Conservation (phyloP, 2,797 vertebrate species). For the Microchirus variegatus region DNA sequence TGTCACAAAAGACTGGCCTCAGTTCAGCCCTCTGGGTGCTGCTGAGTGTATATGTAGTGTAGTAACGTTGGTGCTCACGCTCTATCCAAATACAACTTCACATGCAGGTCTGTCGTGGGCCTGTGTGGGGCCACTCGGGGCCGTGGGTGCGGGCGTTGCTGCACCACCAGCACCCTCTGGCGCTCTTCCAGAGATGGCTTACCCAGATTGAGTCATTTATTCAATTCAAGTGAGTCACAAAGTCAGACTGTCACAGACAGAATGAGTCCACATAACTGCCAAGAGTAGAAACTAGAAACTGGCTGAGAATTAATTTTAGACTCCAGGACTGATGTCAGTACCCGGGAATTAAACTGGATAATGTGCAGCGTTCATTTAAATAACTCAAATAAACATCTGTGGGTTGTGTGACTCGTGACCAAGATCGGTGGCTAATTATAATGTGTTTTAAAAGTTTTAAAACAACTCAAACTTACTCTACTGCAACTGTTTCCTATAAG, state of each 20-base stretch:
- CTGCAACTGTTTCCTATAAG: no score
- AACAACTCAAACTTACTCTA: no score
- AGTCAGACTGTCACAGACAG: conserved; percentile 14
- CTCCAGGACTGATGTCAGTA: not conserved
- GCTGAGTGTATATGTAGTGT: conserved; percentile 27
- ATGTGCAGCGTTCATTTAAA: no score
- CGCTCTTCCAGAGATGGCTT: conserved; percentile 32
- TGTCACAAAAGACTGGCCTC: conserved; percentile 35
- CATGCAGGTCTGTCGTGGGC: conserved; percentile 27
- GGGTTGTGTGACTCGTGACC: not conserved
- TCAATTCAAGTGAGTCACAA: conserved; percentile 16
- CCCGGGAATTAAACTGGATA: no score
- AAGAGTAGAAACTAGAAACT: not conserved
- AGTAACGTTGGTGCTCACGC: conserved; percentile 25
- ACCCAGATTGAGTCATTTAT: conserved; percentile 28
- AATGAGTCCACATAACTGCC: not conserved
- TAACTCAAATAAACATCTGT: not conserved
- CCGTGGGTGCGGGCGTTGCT: conserved; percentile 36
- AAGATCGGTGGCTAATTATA: not conserved
- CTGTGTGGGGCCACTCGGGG: conserved; percentile 31
- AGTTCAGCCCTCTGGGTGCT: conserved; percentile 37
- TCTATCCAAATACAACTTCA: conserved; percentile 2
- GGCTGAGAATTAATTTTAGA: not conserved
- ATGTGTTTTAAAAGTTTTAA: no score
- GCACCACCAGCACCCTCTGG: conserved; percentile 62